Conservation (phyloP, 2,888 invertebrate genomes). For the Acleris sparsana region DNA sequence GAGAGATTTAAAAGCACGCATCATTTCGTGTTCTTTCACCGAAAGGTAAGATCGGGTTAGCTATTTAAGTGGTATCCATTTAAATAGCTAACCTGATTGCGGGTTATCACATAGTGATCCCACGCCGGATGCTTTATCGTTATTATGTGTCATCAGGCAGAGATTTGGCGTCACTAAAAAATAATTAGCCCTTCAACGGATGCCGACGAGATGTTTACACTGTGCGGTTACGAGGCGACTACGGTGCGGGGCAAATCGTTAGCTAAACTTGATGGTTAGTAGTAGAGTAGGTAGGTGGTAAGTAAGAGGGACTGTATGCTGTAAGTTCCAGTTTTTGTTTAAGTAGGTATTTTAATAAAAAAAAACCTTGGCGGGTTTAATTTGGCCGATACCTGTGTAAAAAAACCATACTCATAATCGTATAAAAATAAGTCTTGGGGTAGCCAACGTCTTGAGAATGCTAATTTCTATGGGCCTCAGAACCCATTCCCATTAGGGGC, state of each 20-base stretch:
- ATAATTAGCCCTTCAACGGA: conserved; percentile 58
- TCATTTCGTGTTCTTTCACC: neutral
- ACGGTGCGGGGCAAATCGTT: neutral
- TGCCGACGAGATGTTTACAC: conserved; percentile 41
- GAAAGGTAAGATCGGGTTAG: conserved; percentile 9
- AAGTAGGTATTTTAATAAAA: too few relatives aligned
- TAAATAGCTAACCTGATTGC: conserved; percentile 23
- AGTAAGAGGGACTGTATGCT: neutral
- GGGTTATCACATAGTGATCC: conserved; percentile 45
- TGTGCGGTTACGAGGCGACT: conserved; percentile 1
- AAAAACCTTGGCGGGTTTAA: too few relatives aligned
- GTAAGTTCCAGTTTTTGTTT: neutral
- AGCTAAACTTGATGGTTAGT: neutral
- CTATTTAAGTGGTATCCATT: conserved; percentile 21
- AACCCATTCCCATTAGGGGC: too few relatives aligned
- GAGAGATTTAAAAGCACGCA: conserved; percentile 21
- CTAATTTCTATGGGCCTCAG: too few relatives aligned
- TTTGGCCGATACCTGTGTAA: too few relatives aligned
- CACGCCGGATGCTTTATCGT: conserved; percentile 57
- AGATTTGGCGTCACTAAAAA: conserved; percentile 62
- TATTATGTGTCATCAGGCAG: conserved; percentile 72
- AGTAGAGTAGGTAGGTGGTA: too few relatives aligned
- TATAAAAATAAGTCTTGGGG: too few relatives aligned
- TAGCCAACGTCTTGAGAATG: too few relatives aligned
- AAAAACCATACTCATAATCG: too few relatives aligned